These are phyloP conservation scores for Cydia pomonella DNA, from an alignment of 1,140 invertebrate species.

Conservation along the genomic window DNA sequence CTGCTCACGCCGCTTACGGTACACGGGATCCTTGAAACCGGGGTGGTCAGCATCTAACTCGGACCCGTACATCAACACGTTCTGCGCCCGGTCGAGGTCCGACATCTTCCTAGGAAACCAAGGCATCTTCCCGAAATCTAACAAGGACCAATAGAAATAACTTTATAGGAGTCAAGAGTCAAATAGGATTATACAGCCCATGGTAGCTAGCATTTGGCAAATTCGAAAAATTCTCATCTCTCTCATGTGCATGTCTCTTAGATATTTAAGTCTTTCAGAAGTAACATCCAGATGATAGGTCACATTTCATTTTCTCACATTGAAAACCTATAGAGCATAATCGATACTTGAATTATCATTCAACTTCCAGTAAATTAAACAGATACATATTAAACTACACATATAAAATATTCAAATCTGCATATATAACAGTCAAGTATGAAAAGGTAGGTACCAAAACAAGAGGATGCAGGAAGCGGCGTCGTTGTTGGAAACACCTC, in stretches of 20 bases:
- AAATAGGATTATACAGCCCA: no score
- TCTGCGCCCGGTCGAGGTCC: slow-evolving; percentile 95
- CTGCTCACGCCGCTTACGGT: slow-evolving; percentile 94
- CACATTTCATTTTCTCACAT: no score
- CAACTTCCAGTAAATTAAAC: background rate
- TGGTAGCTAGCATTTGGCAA: no score
- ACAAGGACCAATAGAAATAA: slow-evolving; percentile 30
- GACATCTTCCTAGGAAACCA: slow-evolving; percentile 99
- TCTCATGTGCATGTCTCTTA: no score
- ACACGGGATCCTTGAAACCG: slow-evolving; percentile 98
- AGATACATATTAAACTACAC: background rate
- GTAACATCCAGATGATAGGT: no score
- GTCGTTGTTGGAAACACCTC: slow-evolving; percentile 85
- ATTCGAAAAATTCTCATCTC: no score
- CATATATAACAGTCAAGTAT: background rate
- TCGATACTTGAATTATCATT: background rate
- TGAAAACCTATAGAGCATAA: no score
- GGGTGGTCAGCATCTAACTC: slow-evolving; percentile 99
- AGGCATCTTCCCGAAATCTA: slow-evolving; percentile 82
- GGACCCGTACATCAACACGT: slow-evolving; percentile 98
- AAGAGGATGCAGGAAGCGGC: slow-evolving; percentile 87
- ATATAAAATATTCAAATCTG: no score
- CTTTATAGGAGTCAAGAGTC: background rate
- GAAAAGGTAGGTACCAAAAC: slow-evolving; percentile 85
- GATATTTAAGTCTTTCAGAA: no score